Conservation (phyloP, 2,113 vertebrate species). For the Petaurus breviceps region DNA sequence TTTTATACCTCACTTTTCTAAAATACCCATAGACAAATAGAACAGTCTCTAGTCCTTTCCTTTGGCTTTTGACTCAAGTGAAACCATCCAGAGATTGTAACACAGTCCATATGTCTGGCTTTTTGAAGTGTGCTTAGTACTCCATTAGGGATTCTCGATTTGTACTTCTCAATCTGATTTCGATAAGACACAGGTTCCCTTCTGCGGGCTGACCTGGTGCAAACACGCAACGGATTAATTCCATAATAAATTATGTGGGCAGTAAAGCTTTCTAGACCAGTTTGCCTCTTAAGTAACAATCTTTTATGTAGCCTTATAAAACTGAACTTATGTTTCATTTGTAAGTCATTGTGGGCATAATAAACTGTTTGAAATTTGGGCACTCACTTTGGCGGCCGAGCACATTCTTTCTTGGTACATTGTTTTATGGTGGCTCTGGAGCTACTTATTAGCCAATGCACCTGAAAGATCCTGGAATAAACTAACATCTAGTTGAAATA, state of each 20-base stretch:
- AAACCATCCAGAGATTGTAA: constrained; percentile 84
- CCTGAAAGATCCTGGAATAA: constrained; percentile 58
- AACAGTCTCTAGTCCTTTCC: constrained; percentile 62
- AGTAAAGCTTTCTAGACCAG: constrained; percentile 83
- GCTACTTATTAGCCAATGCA: constrained; percentile 68
- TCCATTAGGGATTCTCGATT: constrained; percentile 84
- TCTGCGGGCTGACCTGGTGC: constrained; percentile 79
- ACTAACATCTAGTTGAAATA: constrained; percentile 68
- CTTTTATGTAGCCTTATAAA: constrained; percentile 83
- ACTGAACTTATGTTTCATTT: constrained; percentile 80
- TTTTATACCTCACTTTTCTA: constrained; percentile 66
- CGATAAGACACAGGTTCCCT: constrained; percentile 84
- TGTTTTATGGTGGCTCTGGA: constrained; percentile 77
- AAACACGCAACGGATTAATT: constrained; percentile 85
- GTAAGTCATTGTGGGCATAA: constrained; percentile 78
- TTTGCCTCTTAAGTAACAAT: constrained; percentile 81
- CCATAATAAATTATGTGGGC: constrained; percentile 84
- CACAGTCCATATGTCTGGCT: constrained; percentile 85
- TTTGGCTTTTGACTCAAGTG: constrained; percentile 79
- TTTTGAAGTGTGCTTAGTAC: constrained; percentile 88
- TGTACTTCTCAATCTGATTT: constrained; percentile 86
- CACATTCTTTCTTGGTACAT: constrained; percentile 66
- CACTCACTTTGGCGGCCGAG: constrained; percentile 70
- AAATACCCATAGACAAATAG: constrained; percentile 70
- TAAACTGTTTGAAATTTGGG: constrained; percentile 79